Evolutionary conservation across 2,113 vertebrate genomes (phyloP).

Genomic region (Bos indicus): DNA sequence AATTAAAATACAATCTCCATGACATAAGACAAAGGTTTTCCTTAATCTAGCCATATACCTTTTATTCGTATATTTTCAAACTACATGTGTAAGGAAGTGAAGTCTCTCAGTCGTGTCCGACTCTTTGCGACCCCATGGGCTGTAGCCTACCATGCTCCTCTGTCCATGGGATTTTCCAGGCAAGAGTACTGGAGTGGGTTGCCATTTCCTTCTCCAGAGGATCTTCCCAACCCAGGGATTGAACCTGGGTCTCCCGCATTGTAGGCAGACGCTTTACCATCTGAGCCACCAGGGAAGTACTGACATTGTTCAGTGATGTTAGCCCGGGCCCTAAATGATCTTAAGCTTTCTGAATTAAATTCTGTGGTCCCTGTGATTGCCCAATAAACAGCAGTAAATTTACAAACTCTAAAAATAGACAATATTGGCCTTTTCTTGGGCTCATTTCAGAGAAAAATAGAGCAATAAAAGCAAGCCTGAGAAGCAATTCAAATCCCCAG

Average conservation of each 20-base stretch:
- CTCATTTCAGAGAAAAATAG: slow-evolving; percentile 15
- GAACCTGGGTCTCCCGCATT: no score
- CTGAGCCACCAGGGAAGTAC: neutral
- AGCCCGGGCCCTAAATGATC: neutral
- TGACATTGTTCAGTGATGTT: neutral
- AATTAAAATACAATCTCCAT: neutral
- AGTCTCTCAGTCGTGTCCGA: no score
- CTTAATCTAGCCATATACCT: neutral
- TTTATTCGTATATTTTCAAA: neutral
- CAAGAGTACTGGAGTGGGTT: no score
- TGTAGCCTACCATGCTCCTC: no score
- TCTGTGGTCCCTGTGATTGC: neutral
- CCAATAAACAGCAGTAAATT: neutral
- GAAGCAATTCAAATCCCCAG: neutral
- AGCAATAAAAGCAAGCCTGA: slow-evolving; percentile 7
- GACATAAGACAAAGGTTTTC: neutral
- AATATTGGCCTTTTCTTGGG: neutral
- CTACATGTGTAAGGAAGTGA: neutral
- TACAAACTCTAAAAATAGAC: slow-evolving; percentile 8
- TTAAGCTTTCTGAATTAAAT: neutral
- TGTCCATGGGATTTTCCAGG: no score
- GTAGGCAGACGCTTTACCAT: no score
- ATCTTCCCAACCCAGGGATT: no score
- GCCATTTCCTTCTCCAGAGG: no score
- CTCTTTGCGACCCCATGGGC: no score